Conservation (phyloP, 2,888 invertebrate species). For the Drosophila affinis region DNA sequence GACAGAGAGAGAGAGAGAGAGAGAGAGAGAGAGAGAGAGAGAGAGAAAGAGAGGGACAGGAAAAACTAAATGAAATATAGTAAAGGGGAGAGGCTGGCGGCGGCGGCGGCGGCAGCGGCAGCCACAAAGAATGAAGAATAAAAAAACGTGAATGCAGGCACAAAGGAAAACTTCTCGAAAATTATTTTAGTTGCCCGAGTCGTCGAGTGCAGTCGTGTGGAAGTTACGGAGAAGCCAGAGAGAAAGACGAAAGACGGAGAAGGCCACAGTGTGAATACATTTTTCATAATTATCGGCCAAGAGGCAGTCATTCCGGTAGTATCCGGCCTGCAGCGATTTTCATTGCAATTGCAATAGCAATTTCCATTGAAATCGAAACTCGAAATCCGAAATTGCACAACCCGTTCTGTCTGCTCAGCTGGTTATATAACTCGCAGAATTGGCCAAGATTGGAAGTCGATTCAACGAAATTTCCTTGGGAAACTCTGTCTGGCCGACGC, state of each 20-base stretch:
- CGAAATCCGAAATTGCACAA: slow-evolving; percentile 40
- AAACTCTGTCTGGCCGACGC: background rate
- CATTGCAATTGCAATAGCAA: background rate
- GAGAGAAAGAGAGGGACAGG: slow-evolving; percentile 4
- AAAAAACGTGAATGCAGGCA: slow-evolving; percentile 45
- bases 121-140: slow-evolving; percentile 12
- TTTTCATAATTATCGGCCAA: slow-evolving; percentile 13
- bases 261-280: slow-evolving; percentile 20
- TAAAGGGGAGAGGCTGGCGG: too few species aligned
- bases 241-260: slow-evolving; percentile 1
- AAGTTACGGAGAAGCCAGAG: slow-evolving; percentile 47
- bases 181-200: slow-evolving; percentile 69
- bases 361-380: background rate
- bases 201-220: slow-evolving; percentile 72
- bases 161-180: slow-evolving; percentile 74
- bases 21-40: background rate
- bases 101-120: background rate
- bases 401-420: slow-evolving; percentile 4
- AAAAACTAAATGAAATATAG: slow-evolving; percentile 24
- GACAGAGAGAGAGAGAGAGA: background rate
- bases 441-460: slow-evolving; percentile 7
- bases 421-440: slow-evolving; percentile 47
- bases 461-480: background rate
- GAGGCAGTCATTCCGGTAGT: background rate
- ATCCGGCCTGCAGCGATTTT: background rate